These are phyloP conservation scores for Apotomis capreana DNA, from an alignment of 2,888 invertebrate genomes.

Conservation along the genomic window DNA sequence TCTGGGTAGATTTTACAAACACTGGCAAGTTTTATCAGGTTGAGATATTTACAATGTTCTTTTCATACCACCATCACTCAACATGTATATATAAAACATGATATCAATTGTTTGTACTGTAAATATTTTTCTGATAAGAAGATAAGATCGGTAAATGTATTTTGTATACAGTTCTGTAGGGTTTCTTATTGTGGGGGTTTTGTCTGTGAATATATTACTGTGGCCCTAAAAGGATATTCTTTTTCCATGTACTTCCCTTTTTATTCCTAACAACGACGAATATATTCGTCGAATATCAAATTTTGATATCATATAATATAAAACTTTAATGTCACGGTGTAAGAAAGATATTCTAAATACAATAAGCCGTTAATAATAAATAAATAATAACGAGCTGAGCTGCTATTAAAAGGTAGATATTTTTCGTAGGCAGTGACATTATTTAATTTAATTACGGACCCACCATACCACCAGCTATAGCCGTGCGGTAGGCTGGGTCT, in stretches of 20 bases:
- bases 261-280: neutral
- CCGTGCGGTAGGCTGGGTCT: too few relatives aligned
- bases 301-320: too few relatives aligned
- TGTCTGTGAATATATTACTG: constrained; percentile 27
- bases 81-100: constrained; percentile 11
- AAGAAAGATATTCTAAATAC: too few relatives aligned
- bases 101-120: constrained; percentile 14
- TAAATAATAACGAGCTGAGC: too few relatives aligned
- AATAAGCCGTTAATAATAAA: too few relatives aligned
- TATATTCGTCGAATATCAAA: too few relatives aligned
- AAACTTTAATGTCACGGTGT: too few relatives aligned
- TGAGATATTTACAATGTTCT: neutral
- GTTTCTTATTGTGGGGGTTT: constrained; percentile 22
- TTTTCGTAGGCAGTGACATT: too few relatives aligned
- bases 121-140: constrained; percentile 28
- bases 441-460: too few relatives aligned
- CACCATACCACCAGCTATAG: too few relatives aligned
- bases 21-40: neutral
- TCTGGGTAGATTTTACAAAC: too few relatives aligned
- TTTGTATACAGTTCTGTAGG: constrained; percentile 7
- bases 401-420: too few relatives aligned
- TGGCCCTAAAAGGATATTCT: neutral
- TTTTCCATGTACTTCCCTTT: neutral
- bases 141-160: constrained; percentile 19
- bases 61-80: neutral